Evolutionary conservation across 2,797 vertebrate genomes (phyloP).

Genomic region (Psittacula derbiana): DNA sequence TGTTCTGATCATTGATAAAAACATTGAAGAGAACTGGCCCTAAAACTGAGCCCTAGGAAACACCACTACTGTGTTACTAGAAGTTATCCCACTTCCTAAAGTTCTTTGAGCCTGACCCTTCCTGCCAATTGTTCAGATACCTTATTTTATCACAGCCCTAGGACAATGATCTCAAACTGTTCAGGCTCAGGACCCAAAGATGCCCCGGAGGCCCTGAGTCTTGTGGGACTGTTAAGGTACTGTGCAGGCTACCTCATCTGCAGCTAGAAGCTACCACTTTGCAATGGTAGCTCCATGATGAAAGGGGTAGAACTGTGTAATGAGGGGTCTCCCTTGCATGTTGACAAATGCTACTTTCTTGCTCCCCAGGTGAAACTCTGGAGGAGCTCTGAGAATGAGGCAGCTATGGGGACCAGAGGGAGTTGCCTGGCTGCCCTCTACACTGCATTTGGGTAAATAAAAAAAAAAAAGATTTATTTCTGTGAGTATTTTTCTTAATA

Average conservation of each 20-base stretch:
- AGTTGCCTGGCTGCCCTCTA: neutral
- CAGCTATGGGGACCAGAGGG: neutral
- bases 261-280: neutral
- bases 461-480: neutral
- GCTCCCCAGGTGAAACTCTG: neutral
- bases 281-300: neutral
- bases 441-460: neutral
- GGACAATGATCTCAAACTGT: neutral
- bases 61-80: neutral
- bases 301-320: accelerated
- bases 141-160: neutral
- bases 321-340: accelerated
- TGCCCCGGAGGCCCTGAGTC: neutral
- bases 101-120: neutral
- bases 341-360: neutral
- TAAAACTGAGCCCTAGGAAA: neutral
- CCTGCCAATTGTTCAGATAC: accelerated
- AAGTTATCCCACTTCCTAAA: neutral
- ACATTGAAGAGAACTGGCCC: neutral
- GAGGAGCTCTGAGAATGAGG: neutral
- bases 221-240: neutral
- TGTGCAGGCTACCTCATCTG: neutral
- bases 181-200: neutral
- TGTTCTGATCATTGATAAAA: neutral
- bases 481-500: neutral